These are phyloP conservation scores for Euleptes europaea DNA, from an alignment of 2,113 vertebrate genomes.

Conservation along the genomic window DNA sequence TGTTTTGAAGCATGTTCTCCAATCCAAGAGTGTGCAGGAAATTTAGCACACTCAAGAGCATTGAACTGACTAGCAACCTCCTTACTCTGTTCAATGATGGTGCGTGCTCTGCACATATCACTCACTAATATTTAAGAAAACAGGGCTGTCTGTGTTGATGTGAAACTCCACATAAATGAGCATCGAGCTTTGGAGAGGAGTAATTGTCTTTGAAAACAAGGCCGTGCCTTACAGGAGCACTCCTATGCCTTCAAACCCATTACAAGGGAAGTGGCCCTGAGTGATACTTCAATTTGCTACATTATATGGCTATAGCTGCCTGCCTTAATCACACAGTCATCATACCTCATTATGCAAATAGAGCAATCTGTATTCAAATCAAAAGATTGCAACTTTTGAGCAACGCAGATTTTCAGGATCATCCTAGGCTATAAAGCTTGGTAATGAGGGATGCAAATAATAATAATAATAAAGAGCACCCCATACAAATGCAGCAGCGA, in stretches of 20 bases:
- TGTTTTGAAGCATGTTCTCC: background rate
- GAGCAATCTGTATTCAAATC: slow-evolving; percentile 2
- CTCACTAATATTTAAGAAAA: background rate
- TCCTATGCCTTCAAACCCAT: background rate
- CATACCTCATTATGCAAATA: background rate
- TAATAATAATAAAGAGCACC: too few species aligned
- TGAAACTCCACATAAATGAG: background rate
- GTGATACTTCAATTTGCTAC: slow-evolving; percentile 14
- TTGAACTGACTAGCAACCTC: background rate
- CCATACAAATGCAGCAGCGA: background rate
- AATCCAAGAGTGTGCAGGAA: background rate
- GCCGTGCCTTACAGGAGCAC: background rate
- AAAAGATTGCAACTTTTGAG: slow-evolving; percentile 17
- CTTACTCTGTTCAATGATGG: background rate
- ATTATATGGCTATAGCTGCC: background rate
- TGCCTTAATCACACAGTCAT: slow-evolving; percentile 19
- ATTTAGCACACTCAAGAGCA: background rate
- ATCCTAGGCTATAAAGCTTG: slow-evolving; percentile 4
- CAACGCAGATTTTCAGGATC: background rate
- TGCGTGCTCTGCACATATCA: background rate
- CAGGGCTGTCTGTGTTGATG: background rate
- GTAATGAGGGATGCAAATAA: background rate
- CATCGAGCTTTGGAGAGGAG: background rate
- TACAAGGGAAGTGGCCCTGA: slow-evolving; percentile 3
- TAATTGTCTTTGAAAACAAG: background rate